Evolutionary conservation across 2,797 vertebrate genomes (phyloP), one percentile per base, ranked within the genome.

Genomic region (Sebastes steindachneri): DNA sequence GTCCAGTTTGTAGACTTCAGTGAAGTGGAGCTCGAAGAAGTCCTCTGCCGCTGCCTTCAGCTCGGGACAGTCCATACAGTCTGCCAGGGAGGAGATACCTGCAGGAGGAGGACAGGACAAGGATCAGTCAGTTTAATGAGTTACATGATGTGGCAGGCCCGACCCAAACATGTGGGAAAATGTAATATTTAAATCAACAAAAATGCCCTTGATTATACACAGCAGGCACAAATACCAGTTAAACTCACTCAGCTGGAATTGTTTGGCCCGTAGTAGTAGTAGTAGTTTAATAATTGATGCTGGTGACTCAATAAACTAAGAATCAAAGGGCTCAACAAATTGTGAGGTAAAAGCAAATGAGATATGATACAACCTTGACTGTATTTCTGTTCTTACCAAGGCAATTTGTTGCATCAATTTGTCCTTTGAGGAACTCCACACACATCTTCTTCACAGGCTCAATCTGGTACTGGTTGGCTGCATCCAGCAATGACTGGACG

Each of bases 381-480:
- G 48, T 8, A 33, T 73, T 68, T 76, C 1, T 71, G 9, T 45
- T 85, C 93, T 97, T 96, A 99, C 98, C 98, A 51, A 99, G 95
- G 86, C 98, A 99, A 92, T 99, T 99, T 77, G 98, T 98, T 80
- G 98, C 97, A 93, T 99, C 98, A 72, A 99, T 97, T 95, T 99
- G 98, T 83, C 98, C 98, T 95, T 99, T 99, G 55, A 99, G 95
- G 88, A 99, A 99, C 82, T 99, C 98, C 87, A 99, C 97, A 86
- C 98, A 99, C 98, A 99, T 99, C 94, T 97, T 99, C 95, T 99
- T 99, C 86, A 99, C 98, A 11, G 98, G 98, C 84, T 99, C 98
- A 86, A 99, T 99, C 87, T 99, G 98, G 88, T 99, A 99, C 68
- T 99, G 98, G 94, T 99, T 99, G 89, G 98, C 98, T 84, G 98